phyloP scores from a whole-genome alignment of 2,113 vertebrate genomes.

The Catagonus wagneri region DNA sequence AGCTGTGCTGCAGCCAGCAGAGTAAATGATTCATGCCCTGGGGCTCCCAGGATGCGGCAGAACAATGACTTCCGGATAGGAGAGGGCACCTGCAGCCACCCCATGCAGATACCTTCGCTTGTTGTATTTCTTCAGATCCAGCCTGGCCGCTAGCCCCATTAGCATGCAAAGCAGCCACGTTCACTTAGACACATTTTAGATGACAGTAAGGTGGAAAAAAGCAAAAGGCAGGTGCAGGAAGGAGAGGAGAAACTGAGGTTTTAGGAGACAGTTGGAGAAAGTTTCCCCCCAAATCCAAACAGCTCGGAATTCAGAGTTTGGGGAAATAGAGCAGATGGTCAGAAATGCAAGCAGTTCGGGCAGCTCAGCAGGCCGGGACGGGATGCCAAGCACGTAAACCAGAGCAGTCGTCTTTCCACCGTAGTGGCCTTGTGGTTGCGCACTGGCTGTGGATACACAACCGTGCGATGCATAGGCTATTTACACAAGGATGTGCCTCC shows the following conservation, averaged over 20 bases:
- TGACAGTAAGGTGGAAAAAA: not conserved
- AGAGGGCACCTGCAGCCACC: constrained; percentile 44
- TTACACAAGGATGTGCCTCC: not conserved
- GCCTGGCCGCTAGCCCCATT: constrained; percentile 35
- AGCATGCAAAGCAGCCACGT: not conserved
- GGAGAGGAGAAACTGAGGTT: not conserved
- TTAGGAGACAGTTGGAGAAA: not conserved
- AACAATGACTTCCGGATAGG: constrained; percentile 56
- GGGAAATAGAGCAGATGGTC: not conserved
- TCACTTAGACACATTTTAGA: not conserved
- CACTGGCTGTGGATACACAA: not conserved
- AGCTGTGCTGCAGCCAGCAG: not conserved
- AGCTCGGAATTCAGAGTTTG: constrained; percentile 34
- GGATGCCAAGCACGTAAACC: fast-evolving
- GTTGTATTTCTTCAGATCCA: constrained; percentile 22
- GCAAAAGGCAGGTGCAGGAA: not conserved
- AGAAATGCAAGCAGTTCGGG: not conserved
- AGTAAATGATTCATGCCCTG: constrained; percentile 38
- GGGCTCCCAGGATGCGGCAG: constrained; percentile 57
- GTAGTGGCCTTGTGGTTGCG: not conserved
- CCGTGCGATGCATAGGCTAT: not conserved
- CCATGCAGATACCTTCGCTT: constrained; percentile 56
- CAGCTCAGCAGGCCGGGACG: not conserved
- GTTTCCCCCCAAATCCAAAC: not conserved
- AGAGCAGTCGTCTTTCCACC: not conserved